These are phyloP conservation scores for Brachionus plicatilis DNA, from an alignment of 1,140 invertebrate species.

Conservation along the genomic window DNA sequence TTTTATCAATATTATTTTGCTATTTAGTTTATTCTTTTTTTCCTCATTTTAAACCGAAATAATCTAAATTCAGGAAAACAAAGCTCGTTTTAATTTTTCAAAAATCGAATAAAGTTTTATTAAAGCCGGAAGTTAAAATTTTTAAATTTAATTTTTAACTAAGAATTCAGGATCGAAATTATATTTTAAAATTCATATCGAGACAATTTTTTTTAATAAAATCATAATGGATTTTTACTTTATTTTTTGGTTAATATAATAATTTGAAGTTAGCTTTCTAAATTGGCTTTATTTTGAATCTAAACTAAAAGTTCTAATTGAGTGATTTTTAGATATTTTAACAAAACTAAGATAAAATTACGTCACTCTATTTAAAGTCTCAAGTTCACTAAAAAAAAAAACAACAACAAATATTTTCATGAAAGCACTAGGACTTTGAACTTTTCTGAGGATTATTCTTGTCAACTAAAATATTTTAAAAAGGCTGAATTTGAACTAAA, in stretches of 20 bases:
- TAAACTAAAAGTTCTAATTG: not conserved
- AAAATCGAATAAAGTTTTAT: too few relatives aligned
- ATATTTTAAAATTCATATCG: too few relatives aligned
- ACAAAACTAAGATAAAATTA: not conserved
- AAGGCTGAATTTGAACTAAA: too few relatives aligned
- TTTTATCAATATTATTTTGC: constrained; percentile 30
- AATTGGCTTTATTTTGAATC: not conserved
- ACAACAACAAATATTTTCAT: not conserved
- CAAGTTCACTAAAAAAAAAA: not conserved
- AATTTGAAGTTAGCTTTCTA: not conserved
- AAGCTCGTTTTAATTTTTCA: too few relatives aligned
- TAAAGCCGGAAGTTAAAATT: too few relatives aligned
- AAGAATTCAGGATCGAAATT: too few relatives aligned
- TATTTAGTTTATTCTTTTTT: constrained; percentile 35
- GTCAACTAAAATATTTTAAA: too few relatives aligned
- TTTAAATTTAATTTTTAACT: too few relatives aligned
- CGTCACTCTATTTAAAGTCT: not conserved
- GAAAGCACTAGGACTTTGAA: not conserved
- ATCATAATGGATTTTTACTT: not conserved
- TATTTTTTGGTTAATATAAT: not conserved
- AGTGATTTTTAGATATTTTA: not conserved
- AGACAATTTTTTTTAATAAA: too few relatives aligned
- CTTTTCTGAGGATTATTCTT: too few relatives aligned
- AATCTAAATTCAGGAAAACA: not conserved
- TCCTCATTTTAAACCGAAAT: constrained; percentile 9